phyloP scores from a whole-genome alignment of 2,113 vertebrate genomes.

The Ariopsis seemanni region DNA sequence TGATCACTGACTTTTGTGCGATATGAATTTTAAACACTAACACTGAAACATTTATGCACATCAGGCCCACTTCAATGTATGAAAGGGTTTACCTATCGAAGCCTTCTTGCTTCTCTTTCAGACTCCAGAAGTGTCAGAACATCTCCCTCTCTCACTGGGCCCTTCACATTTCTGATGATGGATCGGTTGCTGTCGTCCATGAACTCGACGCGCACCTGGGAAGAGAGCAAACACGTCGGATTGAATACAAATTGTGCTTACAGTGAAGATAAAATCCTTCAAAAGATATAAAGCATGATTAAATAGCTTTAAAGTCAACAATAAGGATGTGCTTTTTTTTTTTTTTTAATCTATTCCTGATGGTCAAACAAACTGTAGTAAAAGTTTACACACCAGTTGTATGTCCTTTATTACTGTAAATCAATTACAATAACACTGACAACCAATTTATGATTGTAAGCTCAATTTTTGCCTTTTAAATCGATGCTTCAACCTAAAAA shows the following conservation, averaged over 20 bases:
- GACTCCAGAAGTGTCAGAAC: slow-evolving; percentile 96
- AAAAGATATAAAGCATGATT: not conserved
- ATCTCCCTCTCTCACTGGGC: slow-evolving; percentile 93
- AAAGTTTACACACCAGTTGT: too few species aligned
- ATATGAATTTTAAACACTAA: not conserved
- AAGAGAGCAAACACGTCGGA: not conserved
- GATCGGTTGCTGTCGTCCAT: slow-evolving; percentile 98
- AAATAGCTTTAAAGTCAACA: not conserved
- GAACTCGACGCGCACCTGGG: slow-evolving; percentile 93
- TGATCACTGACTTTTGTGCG: too few species aligned
- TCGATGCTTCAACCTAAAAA: too few species aligned
- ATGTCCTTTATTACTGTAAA: too few species aligned
- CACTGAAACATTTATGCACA: not conserved
- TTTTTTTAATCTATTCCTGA: too few species aligned
- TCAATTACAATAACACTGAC: too few species aligned
- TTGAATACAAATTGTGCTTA: not conserved
- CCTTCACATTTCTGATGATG: slow-evolving; percentile 98
- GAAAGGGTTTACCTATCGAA: slow-evolving; percentile 70
- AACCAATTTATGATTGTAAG: too few species aligned
- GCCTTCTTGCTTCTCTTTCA: slow-evolving; percentile 91
- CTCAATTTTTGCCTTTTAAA: too few species aligned
- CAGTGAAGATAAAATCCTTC: not conserved
- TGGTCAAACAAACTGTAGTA: too few species aligned
- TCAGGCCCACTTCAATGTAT: not conserved
- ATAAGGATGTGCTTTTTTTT: not conserved